Base-by-base conservation (phyloP, 2,797 vertebrate genomes). In the Etheostoma perlongum region DNA sequence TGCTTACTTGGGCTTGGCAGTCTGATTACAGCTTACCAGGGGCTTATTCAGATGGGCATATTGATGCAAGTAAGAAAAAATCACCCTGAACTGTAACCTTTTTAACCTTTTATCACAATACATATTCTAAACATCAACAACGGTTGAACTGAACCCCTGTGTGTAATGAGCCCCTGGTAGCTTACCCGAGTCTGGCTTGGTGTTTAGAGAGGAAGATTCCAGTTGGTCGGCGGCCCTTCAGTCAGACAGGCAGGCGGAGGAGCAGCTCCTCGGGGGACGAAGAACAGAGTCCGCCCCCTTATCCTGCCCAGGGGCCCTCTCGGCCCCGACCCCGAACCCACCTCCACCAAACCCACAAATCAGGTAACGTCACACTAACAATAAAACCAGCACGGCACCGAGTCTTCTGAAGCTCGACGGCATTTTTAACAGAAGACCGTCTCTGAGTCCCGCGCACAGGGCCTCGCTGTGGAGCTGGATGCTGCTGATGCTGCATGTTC, bases 121-220 rank as follows among this genome's bases (percentile, higher is more conserved):
- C 53, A 12, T 61, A 27, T 53, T 69, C 23, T 67, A 19, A 85
- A 67, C 36, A 40, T 49, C 42, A 21, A 57, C 23, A 76, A 48
- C 51, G 63, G 47, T 27, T 86, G 59, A 80, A 51, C 12, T 89
- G 55, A 87, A 33, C 69, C 74, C 51, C 33, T 83, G 78, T 86
- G 70, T 89, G 68, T 69, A 76, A 82, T 79, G 58, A 91, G 87
- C 88, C 90, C 89, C 90, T 79, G 90, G 92, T 91, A 93, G 90
- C 96, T 97, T 91, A 97, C 95, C 95, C 91, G 40, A 96, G 95
- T 97, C 94, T 97, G 96, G 95, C 96, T 97, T 98, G 95, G 96
- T 97, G 92, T 97, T 97, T 97, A 98, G 97, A 98, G 94, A 97
- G 97, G 96, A 99, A 97, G 96, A 97, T 96, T 91, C 96, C 96